Evolutionary conservation across 2,888 invertebrate genomes (phyloP).

Genomic region (Parochlus steinenii): DNA sequence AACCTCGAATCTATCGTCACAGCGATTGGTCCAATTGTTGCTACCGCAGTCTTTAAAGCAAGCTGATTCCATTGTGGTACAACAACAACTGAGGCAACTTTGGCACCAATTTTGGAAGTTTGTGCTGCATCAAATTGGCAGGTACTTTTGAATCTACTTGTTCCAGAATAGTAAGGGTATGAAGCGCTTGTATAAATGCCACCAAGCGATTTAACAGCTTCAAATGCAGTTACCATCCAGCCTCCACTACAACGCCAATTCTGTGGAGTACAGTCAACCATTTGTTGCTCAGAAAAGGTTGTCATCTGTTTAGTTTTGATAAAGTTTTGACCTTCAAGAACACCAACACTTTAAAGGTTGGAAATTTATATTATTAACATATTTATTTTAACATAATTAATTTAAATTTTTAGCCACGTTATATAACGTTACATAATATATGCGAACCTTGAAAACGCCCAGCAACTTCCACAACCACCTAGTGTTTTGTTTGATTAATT

Average conservation of each 20-base stretch:
- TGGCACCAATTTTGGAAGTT: conserved; percentile 46
- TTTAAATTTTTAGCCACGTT: too few relatives aligned
- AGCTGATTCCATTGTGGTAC: conserved; percentile 49
- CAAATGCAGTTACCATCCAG: conserved; percentile 57
- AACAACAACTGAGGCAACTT: conserved; percentile 56
- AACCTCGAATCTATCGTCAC: conserved; percentile 77
- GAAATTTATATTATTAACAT: too few relatives aligned
- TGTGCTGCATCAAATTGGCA: conserved; percentile 11
- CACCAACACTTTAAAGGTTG: too few relatives aligned
- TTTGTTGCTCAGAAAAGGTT: conserved; percentile 62
- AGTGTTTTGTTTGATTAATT: too few relatives aligned
- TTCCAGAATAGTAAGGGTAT: conserved; percentile 78
- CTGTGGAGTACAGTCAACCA: conserved; percentile 31
- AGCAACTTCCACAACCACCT: too few relatives aligned
- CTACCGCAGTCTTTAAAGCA: conserved; percentile 51
- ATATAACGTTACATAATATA: too few relatives aligned
- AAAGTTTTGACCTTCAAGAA: conserved; percentile 68
- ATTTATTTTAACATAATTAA: too few relatives aligned
- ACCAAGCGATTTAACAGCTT: conserved; percentile 52
- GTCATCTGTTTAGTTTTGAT: conserved; percentile 50
- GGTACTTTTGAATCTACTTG: conserved; percentile 28
- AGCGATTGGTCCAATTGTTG: conserved; percentile 60
- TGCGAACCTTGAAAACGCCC: too few relatives aligned
- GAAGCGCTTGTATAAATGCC: conserved; percentile 64
- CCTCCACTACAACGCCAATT: conserved; percentile 80